These are phyloP conservation scores for Leucopternis melanops DNA, from an alignment of 2,113 vertebrate species.

Conservation along the genomic window DNA sequence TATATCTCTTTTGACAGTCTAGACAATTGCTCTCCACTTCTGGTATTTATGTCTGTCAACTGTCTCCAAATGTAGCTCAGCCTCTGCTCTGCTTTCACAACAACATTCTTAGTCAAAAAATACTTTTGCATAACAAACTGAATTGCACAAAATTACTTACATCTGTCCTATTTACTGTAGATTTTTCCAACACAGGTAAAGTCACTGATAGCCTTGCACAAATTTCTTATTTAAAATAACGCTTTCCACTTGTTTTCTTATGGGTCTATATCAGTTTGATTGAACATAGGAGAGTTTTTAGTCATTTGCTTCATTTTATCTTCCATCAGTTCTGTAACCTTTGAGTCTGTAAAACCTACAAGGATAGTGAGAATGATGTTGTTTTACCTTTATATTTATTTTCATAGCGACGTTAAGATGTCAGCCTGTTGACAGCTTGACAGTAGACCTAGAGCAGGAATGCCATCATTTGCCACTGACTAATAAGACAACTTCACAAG, in stretches of 20 bases:
- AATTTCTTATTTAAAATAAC: background rate
- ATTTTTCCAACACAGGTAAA: background rate
- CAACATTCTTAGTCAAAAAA: background rate
- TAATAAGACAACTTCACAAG: constrained; percentile 3
- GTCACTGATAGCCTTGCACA: background rate
- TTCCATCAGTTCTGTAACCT: background rate
- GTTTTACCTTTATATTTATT: background rate
- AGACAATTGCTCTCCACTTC: background rate
- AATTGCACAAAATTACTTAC: background rate
- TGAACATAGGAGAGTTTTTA: background rate
- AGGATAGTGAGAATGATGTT: background rate
- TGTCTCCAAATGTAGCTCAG: background rate
- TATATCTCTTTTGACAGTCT: background rate
- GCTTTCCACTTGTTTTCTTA: background rate
- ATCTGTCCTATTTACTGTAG: background rate
- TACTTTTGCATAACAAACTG: background rate
- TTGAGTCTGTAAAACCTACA: background rate
- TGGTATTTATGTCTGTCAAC: background rate
- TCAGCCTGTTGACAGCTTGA: constrained; percentile 26
- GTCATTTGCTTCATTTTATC: background rate
- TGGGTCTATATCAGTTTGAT: background rate
- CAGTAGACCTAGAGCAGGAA: background rate
- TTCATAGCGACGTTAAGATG: background rate
- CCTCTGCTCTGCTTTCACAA: background rate
- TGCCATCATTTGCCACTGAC: background rate